Base-by-base conservation (phyloP, 1,140 invertebrate species). In the Nixonia krombeini region DNA sequence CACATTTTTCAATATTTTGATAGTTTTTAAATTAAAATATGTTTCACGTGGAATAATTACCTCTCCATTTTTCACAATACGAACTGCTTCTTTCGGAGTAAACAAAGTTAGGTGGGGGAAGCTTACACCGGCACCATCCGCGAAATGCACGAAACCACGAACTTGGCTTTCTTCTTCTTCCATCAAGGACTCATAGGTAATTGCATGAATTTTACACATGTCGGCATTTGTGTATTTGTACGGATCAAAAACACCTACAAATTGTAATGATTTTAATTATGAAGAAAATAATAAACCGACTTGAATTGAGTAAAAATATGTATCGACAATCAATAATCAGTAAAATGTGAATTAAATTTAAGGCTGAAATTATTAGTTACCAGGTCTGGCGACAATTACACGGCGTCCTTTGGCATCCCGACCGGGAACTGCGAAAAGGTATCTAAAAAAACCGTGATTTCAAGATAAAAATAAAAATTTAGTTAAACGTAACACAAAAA, bases 131-230 rank as follows among this genome's bases (percentile, higher is more conserved):
- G 86, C 86, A 3, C 91, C 91, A 74, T 93, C 91, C 8, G 89
- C 90, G 67, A 90, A 91, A 75, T 93, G 91, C 0, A 92, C 90
- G 52, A 90, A 89, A 4, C 91, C 92, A 1, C 89, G 85, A 1
- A 93, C 86, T 80, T 94, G 93, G 73, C 88, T 90, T 59, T 93
- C 90, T 76, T 95, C 93, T 70, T 94, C 91, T 75, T 94, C 92
- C 89, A 94, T 90, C 10, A 94, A 67, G 0, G 91, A 89, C 75
- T 95, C 93, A 74, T 93, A 94, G 8, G 91, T 90, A 15, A 93
- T 89, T 2, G 89, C 91, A 76, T 93, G 91, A 0, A 93, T 88
- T 41, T 91, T 88, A 75, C 92, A 92, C 89, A 94, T 92, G 69
- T 94, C 91, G 12, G 87, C 90, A 72, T 92, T 92, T 0, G 90